phyloP scores from a whole-genome alignment of 2,888 invertebrate species.

The Willowsia nigromaculata region DNA sequence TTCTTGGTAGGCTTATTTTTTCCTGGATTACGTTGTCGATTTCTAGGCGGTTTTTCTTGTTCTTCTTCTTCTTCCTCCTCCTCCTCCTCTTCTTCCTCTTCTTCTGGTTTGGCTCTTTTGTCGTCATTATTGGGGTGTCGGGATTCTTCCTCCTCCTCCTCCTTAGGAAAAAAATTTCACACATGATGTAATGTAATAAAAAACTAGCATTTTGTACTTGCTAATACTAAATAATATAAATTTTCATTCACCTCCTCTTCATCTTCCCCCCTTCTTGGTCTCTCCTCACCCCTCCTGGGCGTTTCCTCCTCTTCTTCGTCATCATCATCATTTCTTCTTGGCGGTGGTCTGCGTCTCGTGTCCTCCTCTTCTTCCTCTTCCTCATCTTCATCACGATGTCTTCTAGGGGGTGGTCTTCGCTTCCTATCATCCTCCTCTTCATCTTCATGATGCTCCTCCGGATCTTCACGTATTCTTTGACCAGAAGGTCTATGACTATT shows the following conservation, averaged over 20 bases:
- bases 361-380: constrained; percentile 71
- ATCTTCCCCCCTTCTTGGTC: constrained; percentile 22
- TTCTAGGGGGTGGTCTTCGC: constrained; percentile 37
- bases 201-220: neutral
- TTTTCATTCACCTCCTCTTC: constrained; percentile 48
- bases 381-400: constrained; percentile 56
- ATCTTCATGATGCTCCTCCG: constrained; percentile 64
- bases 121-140: constrained; percentile 53
- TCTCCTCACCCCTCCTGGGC: neutral
- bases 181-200: neutral
- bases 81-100: constrained; percentile 70
- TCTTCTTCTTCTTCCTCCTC: constrained; percentile 69
- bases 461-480: constrained; percentile 26
- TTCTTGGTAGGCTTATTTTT: constrained; percentile 40
- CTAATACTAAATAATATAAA: neutral
- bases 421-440: constrained; percentile 71
- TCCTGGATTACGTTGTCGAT: constrained; percentile 51
- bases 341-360: constrained; percentile 46
- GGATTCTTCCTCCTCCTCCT: constrained; percentile 73
- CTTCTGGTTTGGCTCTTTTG: constrained; percentile 57
- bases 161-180: constrained; percentile 15
- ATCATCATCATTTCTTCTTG: constrained; percentile 52
- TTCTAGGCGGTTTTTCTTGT: constrained; percentile 46
- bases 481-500: constrained; percentile 46
- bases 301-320: constrained; percentile 66